phyloP scores from a whole-genome alignment of 2,888 invertebrate genomes.

The Dynastes maya region DNA sequence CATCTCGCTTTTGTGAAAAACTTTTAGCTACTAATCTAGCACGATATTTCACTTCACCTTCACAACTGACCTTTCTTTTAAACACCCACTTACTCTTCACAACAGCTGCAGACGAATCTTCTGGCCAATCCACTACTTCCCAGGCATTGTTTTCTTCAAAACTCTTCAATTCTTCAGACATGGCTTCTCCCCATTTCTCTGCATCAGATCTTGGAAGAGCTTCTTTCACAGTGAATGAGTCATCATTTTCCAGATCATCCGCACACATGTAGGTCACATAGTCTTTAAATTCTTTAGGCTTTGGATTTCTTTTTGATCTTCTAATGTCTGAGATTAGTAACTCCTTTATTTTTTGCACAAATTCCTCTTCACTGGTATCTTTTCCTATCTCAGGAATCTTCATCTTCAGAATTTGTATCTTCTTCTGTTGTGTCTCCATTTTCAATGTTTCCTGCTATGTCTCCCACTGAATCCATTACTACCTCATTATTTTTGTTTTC shows the following conservation, averaged over 20 bases:
- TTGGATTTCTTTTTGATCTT: slow-evolving; percentile 53
- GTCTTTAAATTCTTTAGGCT: slow-evolving; percentile 55
- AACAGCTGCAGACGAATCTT: slow-evolving; percentile 50
- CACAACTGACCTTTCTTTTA: slow-evolving; percentile 57
- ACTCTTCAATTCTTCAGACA: too few species aligned
- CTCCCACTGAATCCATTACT: not conserved
- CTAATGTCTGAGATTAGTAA: slow-evolving; percentile 37
- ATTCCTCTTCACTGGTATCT: slow-evolving; percentile 23
- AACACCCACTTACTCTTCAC: slow-evolving; percentile 59
- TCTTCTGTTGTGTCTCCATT: not conserved
- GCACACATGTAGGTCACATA: slow-evolving; percentile 56
- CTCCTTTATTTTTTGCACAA: slow-evolving; percentile 17
- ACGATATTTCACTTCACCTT: slow-evolving; percentile 54
- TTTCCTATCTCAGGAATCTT: not conserved
- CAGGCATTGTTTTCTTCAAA: slow-evolving; percentile 48
- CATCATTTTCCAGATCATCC: slow-evolving; percentile 39
- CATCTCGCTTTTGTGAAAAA: slow-evolving; percentile 52
- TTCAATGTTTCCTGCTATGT: not conserved
- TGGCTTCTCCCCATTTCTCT: slow-evolving; percentile 47
- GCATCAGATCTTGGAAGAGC: slow-evolving; percentile 58
- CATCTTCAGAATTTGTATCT: not conserved
- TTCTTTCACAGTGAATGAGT: slow-evolving; percentile 55
- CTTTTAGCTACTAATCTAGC: slow-evolving; percentile 50
- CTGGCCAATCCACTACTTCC: slow-evolving; percentile 57
- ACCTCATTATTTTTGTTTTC: not conserved